Conservation (phyloP, 1,140 invertebrate species). For the Neoseiulus cucumeris region DNA sequence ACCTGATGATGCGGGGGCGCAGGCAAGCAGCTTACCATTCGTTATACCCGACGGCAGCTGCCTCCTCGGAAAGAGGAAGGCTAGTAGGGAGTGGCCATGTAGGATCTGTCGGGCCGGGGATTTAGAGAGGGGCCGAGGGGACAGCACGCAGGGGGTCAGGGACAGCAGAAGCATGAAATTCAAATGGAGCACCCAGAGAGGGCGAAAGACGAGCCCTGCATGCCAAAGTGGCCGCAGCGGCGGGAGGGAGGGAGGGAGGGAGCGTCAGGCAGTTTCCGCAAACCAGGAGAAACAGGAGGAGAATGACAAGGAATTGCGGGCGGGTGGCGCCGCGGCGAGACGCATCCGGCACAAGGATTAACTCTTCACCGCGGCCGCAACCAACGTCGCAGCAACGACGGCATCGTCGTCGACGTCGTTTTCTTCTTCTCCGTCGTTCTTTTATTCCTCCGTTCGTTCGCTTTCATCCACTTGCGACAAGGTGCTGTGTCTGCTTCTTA, state of each 20-base stretch:
- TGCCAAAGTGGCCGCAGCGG: background rate
- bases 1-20: slow-evolving; percentile 9
- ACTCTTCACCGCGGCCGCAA: background rate
- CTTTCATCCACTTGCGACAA: background rate
- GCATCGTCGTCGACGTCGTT: background rate
- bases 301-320: background rate
- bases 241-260: background rate
- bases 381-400: background rate
- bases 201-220: slow-evolving; percentile 3
- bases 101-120: background rate
- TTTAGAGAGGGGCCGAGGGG: background rate
- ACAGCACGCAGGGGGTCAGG: background rate
- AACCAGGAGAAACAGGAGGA: background rate
- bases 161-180: background rate
- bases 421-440: no score
- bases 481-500: background rate
- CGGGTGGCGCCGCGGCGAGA: background rate
- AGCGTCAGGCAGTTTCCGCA: background rate
- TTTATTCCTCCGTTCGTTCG: no score
- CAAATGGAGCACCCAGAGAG: slow-evolving; percentile 7
- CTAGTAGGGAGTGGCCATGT: background rate
- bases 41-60: background rate
- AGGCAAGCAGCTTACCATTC: slow-evolving; percentile 7
- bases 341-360: background rate
- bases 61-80: background rate